Percentiles rank a stretch among this genome's conserved stretches.
phyloP scores from a whole-genome alignment of 1,140 invertebrate genomes.

The Drosophila eugracilis region DNA sequence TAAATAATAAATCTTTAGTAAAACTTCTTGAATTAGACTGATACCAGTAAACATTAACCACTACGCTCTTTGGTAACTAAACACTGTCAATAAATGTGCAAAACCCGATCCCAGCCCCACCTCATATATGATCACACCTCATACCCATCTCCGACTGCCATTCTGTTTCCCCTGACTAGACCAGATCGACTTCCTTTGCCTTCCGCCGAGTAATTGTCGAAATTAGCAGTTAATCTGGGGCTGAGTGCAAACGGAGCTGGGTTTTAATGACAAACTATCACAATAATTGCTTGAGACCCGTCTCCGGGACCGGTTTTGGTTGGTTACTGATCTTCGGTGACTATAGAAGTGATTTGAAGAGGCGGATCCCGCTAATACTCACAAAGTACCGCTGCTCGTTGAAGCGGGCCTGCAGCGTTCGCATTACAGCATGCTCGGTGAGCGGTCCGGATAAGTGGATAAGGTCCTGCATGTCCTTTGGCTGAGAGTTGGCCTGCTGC shows the following conservation, averaged over 20 bases:
- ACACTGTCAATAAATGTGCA: constrained; percentile 8
- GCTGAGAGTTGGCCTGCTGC: constrained; percentile 24
- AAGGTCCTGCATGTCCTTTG: constrained; percentile 91
- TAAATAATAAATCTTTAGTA: no score
- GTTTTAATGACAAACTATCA: constrained; percentile 73
- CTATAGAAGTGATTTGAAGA: not conserved
- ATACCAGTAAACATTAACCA: not conserved
- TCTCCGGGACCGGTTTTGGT: constrained; percentile 26
- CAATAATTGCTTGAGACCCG: constrained; percentile 49
- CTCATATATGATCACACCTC: constrained; percentile 28
- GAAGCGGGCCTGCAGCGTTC: constrained; percentile 95
- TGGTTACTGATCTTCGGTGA: not conserved
- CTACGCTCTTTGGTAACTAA: not conserved
- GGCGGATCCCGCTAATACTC: constrained; percentile 85
- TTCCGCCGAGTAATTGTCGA: constrained; percentile 60
- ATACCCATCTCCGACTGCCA: constrained; percentile 6
- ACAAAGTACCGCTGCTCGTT: constrained; percentile 94
- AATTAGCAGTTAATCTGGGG: constrained; percentile 71
- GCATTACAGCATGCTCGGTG: constrained; percentile 96
- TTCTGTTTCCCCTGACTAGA: not conserved
- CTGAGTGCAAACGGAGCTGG: constrained; percentile 59
- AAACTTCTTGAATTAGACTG: no score
- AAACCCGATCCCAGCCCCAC: not conserved
- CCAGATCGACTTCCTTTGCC: constrained; percentile 33
- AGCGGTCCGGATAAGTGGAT: constrained; percentile 96